Conservation (phyloP, 2,888 invertebrate species). For the Eustalomyia histrio region DNA sequence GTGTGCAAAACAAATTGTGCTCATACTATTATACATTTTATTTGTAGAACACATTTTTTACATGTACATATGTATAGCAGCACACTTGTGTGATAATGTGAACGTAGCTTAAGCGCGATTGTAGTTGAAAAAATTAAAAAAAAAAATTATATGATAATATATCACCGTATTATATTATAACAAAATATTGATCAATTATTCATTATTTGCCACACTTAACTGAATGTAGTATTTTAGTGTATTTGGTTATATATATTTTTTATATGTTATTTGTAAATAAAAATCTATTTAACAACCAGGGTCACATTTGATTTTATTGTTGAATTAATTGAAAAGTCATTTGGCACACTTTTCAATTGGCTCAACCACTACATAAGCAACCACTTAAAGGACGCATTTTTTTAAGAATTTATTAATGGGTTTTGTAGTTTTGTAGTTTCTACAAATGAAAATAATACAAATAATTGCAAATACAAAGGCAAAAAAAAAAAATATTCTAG, state of each 20-base stretch:
- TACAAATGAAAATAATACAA: background rate
- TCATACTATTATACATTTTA: no score
- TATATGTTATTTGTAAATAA: constrained; percentile 6
- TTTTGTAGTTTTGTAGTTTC: constrained; percentile 29
- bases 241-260: background rate
- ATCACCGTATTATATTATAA: background rate
- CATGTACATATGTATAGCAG: no score
- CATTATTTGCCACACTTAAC: background rate
- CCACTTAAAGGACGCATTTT: constrained; percentile 5
- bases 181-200: background rate
- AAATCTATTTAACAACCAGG: constrained; percentile 56
- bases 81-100: no score
- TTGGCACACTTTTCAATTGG: constrained; percentile 62
- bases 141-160: no score
- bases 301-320: constrained; percentile 53
- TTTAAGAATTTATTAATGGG: constrained; percentile 9
- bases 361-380: constrained; percentile 15
- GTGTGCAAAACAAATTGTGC: no score
- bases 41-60: no score
- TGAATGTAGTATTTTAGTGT: background rate
- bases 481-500: background rate
- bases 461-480: background rate
- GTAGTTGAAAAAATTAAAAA: no score
- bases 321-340: constrained; percentile 61
- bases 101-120: no score